Evolutionary conservation across 2,113 vertebrate species (phyloP), one percentile per base, ranked within the genome.

Genomic region (Aramus guarauna): DNA sequence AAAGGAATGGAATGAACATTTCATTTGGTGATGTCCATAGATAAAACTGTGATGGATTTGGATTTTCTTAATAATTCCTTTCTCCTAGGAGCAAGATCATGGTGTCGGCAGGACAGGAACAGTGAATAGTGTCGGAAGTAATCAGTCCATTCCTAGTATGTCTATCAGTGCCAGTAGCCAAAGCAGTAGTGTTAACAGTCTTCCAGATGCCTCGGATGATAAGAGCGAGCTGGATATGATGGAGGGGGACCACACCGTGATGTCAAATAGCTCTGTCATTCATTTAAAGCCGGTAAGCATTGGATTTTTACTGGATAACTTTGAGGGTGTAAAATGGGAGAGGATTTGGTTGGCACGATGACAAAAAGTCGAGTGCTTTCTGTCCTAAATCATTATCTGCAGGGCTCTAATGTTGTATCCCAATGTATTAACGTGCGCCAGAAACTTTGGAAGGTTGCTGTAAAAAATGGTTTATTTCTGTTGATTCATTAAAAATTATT

Each of bases 121-220:
- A 23, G 99, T 99, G 95, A 99, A 99, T 96, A 99, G 99, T 72
- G 99, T 99, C n/a, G 99, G 99, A 91, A 99, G 99, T 97, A 99
- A 99, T 98, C 99, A 99, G 94, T 99, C 99, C 97, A 99, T 99
- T 96, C 99, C 99, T 92, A 99, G 99, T 96, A 99, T 99, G 99
- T 99, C 99, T 89, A 99, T 99, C 98, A 99, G 99, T 94, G 99
- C 99, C 98, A 99, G 99, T 97, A 99, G 99, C 97, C 99, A 99
- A 98, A 99, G 99, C 98, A 99, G 99, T 98, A 99, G 99, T 91
- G 99, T 99, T 97, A 99, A 99, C 98, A 99, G 99, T 98, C 98
- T 99, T 97, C 98, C 98, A 96, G 99, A 99, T 95, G 98, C 99
- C 86, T 99, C 99, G 1, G 99, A 99, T 96, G 99, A 99, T 97